Conservation (phyloP, 2,113 vertebrate genomes). For the Raja brachyura region DNA sequence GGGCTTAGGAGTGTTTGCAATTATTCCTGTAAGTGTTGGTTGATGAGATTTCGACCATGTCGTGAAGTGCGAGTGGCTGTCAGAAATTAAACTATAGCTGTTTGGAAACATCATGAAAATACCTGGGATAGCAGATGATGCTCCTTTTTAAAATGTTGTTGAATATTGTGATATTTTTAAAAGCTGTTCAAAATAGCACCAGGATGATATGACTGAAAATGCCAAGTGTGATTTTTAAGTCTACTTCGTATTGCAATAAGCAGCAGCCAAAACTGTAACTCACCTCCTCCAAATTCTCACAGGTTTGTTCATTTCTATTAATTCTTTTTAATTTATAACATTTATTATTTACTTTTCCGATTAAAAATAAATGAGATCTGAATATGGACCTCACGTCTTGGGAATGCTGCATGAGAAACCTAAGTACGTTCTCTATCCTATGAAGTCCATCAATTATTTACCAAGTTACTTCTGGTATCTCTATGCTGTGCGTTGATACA, state of each 20-base stretch:
- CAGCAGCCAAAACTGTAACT: background rate
- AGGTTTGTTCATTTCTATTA: background rate
- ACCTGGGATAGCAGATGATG: no score
- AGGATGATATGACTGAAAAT: no score
- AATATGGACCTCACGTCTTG: background rate
- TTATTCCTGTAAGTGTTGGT: no score
- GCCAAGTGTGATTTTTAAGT: no score
- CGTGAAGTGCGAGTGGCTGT: no score
- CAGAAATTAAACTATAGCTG: no score
- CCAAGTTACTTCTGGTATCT: background rate
- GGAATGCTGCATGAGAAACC: background rate
- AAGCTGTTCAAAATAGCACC: no score
- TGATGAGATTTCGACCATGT: no score
- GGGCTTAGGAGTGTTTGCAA: no score
- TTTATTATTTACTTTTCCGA: background rate
- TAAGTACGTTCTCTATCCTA: background rate
- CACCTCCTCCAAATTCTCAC: background rate
- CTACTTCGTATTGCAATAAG: background rate
- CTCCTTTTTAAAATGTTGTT: no score
- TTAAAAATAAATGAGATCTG: background rate
- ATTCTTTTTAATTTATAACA: background rate
- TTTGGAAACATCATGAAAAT: no score
- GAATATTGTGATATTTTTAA: no score
- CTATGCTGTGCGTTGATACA: background rate
- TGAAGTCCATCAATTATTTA: background rate